phyloP scores from a whole-genome alignment of 2,797 vertebrate species.

The Mastacembelus armatus region DNA sequence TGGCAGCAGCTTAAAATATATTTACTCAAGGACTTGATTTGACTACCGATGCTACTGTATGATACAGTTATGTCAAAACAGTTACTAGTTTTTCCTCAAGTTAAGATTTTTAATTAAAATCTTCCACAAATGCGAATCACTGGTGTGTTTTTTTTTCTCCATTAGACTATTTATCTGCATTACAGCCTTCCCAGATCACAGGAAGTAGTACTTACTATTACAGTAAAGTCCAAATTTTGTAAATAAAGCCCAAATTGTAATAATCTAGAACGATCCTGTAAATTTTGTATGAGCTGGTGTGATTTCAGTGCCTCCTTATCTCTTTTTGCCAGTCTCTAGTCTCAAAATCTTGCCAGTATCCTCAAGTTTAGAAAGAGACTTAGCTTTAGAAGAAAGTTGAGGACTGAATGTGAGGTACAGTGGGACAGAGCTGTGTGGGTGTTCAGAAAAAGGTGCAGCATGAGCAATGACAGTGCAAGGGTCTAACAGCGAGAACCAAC shows the following conservation, averaged over 20 bases:
- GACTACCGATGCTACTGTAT: too few relatives aligned
- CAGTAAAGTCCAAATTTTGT: not conserved
- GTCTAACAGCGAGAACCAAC: slow-evolving; percentile 58
- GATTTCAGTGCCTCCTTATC: slow-evolving; percentile 1
- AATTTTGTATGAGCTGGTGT: slow-evolving; percentile 9
- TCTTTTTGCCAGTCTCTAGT: not conserved
- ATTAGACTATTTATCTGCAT: not conserved
- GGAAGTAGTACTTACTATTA: not conserved
- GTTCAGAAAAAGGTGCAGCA: slow-evolving; percentile 46
- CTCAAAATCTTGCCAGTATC: slow-evolving; percentile 22
- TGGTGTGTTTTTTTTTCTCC: slow-evolving; percentile 1
- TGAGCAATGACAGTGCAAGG: slow-evolving; percentile 62
- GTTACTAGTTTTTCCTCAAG: too few relatives aligned
- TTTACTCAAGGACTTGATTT: not conserved
- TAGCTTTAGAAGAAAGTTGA: slow-evolving; percentile 26
- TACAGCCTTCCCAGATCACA: not conserved
- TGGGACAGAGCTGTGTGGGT: slow-evolving; percentile 19
- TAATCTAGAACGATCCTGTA: not conserved
- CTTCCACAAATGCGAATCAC: too few relatives aligned
- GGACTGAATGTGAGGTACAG: slow-evolving; percentile 29
- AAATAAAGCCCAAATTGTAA: not conserved
- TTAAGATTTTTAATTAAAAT: too few relatives aligned
- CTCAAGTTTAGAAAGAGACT: slow-evolving; percentile 20
- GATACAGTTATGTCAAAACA: too few relatives aligned
- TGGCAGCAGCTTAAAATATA: not conserved